Base-by-base conservation (phyloP, 2,113 vertebrate genomes). In the Pelmatolapia mariae region DNA sequence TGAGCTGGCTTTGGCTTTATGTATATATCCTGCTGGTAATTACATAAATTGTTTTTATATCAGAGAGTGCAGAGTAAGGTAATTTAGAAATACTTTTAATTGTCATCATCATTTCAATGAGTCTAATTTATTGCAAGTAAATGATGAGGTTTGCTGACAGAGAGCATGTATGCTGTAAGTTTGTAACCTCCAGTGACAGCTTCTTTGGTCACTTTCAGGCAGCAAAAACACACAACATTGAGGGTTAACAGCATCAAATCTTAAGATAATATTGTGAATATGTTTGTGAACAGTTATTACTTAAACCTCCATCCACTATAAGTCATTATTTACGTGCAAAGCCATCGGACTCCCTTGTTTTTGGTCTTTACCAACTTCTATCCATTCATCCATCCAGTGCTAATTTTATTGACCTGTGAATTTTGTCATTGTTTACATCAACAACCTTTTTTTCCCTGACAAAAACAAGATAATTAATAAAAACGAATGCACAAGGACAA, bases 1-100 rank as follows among this genome's bases (percentile, higher is more conserved):
- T 83, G 87, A 83, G 86, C 54, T 89, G 78, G 84, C 83, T 43
- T 84, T 76, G 82, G 86, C 89, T 85, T 66, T n/a, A 4, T 76
- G 68, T 73, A 54, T 80, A 26, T 7, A 5, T 18, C 68, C 71
- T 22, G 24, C 24, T 15, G 76, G 6, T 68, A 78, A 87, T 83
- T 84, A 89, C 40, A 90, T 43, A 33, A 78, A 71, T 78, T 82
- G n/a, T 47, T 61, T 87, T 33, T 73, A 81, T 54, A 47, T 83
- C 82, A 3, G 52, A 50, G 61, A 33, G 63, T 78, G 87, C 53
- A 79, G 82, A 82, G 59, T 22, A 16, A 85, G 82, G 59, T 12
- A 29, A 53, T 82, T 54, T 45, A 81, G 56, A 50, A 38, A 19
- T 4, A 61, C 38, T 52, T 68, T 85, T 47, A 7, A 83, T 83